Base-by-base conservation (phyloP, 30 jellyfish, hydroid and myxozoan genomes). In the Turritopsis rubra region DNA sequence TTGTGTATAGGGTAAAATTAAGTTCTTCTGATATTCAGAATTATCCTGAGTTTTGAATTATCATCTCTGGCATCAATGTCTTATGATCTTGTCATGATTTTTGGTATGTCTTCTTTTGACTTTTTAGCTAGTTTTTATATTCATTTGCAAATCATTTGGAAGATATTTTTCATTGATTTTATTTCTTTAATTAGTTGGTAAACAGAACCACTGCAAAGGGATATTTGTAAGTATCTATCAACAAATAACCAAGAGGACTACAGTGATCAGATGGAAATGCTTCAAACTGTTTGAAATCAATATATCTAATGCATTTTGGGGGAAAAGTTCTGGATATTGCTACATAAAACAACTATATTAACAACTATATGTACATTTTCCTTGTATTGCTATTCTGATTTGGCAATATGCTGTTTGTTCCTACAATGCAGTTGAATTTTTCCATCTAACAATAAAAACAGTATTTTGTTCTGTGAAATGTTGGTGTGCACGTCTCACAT, bases 181-280 rank as follows among this genome's bases (percentile, higher is more conserved):
- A 13, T 19, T 29, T 1, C 30, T 31, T 0, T 24, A 17, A 22
- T 78, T 52, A 78, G 85, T 29, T 78, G 85, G 85, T 78, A 30
- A 41, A 78, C 29, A 29, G 16, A 78, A 53, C 21, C 78, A 29
- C 22, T 78, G 85, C 53, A 78, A 52, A 78, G 85, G 85, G 79
- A 53, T 78, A 21, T 78, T 78, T 29, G 85, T 78, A 78, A 78
- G 85, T 78, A 78, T 7, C 53, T 29, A 8, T 5, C 4, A n/a
- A 66, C 7, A 3, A n/a, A 66, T 66, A 22, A 3, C 17, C 30
- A 3, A n/a, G 17, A n/a, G n/a, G n/a, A n/a, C n/a, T n/a, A n/a
- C n/a, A n/a, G n/a, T n/a, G n/a, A n/a, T n/a, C n/a, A n/a, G n/a
- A n/a, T n/a, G n/a, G n/a, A n/a, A n/a, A n/a, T n/a, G n/a, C n/a